Evolutionary conservation across 2,113 vertebrate genomes (phyloP).

Genomic region (Ceyx margarethae): DNA sequence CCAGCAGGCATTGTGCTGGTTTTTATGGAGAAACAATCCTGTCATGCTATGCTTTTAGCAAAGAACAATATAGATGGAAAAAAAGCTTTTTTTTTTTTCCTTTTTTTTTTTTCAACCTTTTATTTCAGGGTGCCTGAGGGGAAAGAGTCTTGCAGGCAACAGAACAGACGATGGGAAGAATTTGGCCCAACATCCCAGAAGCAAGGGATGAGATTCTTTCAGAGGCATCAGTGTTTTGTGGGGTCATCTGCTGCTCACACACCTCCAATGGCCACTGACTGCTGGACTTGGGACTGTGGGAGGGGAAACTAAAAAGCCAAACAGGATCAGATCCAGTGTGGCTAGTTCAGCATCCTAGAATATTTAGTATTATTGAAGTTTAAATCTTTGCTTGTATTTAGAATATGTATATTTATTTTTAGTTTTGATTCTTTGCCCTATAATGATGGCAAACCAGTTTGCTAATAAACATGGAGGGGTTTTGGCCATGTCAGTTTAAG

Average conservation of each 20-base stretch:
- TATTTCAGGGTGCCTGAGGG: neutral
- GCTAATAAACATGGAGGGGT: neutral
- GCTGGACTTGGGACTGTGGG: neutral
- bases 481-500: neutral
- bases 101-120: neutral
- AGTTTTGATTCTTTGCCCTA: neutral
- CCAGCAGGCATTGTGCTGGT: slow-evolving; percentile 51
- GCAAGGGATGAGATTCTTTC: neutral
- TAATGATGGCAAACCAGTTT: neutral
- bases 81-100: neutral
- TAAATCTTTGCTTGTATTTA: neutral
- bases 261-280: neutral
- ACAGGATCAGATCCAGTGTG: neutral
- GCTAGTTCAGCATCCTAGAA: neutral
- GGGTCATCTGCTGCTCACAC: neutral
- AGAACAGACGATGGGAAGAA: neutral
- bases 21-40: neutral
- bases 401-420: neutral
- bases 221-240: neutral
- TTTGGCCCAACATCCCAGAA: neutral
- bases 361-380: neutral
- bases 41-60: neutral
- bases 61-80: slow-evolving; percentile 34
- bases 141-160: neutral
- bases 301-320: neutral